Base-by-base conservation (phyloP, 2,888 invertebrate genomes). In the Melipona bicolor region DNA sequence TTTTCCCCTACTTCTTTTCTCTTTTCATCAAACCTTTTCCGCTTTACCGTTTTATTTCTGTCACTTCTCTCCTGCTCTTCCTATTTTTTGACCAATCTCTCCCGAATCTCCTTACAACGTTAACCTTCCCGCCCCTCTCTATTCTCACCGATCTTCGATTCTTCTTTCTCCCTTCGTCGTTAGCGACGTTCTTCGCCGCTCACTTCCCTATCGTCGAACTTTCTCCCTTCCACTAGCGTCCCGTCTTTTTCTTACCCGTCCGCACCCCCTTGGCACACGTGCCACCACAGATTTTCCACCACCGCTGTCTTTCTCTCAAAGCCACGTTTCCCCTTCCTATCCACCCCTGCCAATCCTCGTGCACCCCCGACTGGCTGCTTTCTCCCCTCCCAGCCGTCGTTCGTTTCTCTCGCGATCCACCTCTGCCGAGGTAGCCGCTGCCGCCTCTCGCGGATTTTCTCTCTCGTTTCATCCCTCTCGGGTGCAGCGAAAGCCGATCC, bases 391-490 rank as follows among this genome's bases (percentile, higher is more conserved):
- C 68, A 59, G 6, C 19, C 1, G 19, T 4, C 24, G 50, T 24
- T 27, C 24, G 43, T 68, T 75, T 67, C 70, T 43, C 75, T 64
- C 36, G 49, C 21, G 56, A 64, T 64, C 65, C 54, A 50, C 32
- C 54, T 36, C 59, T n/a, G n/a, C n/a, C n/a, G n/a, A n/a, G 24
- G 19, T 54, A 21, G 17, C 59, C 9, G 4, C 36, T 32, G 62
- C 19, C 32, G 54, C 68, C 21, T 49, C 72, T 62, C 69, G 19
- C 68, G n/a, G 13, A 62, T 64, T 32, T 70, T 77, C 75, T 24
- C 59, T 73, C 78, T 72, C 81, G 54, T 70, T 54, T 52, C 36
- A 32, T 49, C 61, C 71, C 68, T 49, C 50, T 32, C 64, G 67
- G 5, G n/a, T 50, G 50, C 19, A 61, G 21, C 52, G 21, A 17